phyloP scores from a whole-genome alignment of 2,797 vertebrate genomes.

The Scolopax rusticola region DNA sequence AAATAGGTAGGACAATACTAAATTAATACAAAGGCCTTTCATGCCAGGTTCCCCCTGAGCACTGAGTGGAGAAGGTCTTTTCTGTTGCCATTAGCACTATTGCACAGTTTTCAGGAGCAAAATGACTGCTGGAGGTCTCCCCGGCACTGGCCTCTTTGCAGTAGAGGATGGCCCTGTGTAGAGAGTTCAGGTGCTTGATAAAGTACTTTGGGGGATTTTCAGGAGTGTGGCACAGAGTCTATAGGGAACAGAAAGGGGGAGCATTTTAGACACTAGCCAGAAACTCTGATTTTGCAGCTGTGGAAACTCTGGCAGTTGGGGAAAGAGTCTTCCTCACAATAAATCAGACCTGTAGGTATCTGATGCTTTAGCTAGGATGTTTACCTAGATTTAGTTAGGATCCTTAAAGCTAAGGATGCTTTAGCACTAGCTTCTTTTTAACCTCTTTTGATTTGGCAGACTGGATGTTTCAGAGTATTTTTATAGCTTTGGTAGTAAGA shows the following conservation, averaged over 20 bases:
- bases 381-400: no score
- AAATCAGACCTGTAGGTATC: neutral
- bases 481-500: neutral
- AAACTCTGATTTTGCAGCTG: neutral
- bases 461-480: neutral
- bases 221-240: neutral
- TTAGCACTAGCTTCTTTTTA: neutral
- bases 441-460: neutral
- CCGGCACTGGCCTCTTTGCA: rapidly evolving
- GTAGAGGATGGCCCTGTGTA: neutral
- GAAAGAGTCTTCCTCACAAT: neutral
- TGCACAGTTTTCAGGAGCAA: neutral
- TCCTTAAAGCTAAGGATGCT: neutral
- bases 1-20: neutral
- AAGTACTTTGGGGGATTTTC: neutral
- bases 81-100: neutral
- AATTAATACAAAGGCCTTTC: neutral
- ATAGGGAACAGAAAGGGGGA: neutral
- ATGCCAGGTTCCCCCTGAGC: neutral
- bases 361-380: no score
- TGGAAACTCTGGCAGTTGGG: neutral
- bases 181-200: neutral
- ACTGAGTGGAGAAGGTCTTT: neutral
- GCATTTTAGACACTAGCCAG: neutral
- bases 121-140: neutral